phyloP scores from a whole-genome alignment of 30 jellyfish, hydroid and myxozoan genomes.

The Catostylus mosaicus region DNA sequence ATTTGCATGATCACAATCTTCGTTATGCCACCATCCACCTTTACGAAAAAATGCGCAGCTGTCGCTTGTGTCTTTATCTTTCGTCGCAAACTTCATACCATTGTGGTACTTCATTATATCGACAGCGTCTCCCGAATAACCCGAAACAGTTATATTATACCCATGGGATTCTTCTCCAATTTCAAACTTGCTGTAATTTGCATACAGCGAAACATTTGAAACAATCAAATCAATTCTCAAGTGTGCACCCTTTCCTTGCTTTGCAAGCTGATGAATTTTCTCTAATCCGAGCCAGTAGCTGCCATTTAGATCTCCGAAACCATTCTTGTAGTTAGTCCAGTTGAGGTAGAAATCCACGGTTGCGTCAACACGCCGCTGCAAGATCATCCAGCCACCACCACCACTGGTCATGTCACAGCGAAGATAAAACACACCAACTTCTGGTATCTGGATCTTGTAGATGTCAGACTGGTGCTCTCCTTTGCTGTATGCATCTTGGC shows the following conservation, averaged over 20 bases:
- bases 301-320: constrained; percentile 49
- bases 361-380: constrained; percentile 34
- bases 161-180: constrained; percentile 19
- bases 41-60: constrained; percentile 39
- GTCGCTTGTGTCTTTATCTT: constrained; percentile 49
- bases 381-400: constrained; percentile 65
- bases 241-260: constrained; percentile 27
- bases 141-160: constrained; percentile 7
- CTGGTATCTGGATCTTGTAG: background rate
- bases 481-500: background rate
- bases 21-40: background rate
- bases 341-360: constrained; percentile 20
- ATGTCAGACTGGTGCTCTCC: background rate
- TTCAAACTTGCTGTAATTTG: constrained; percentile 24
- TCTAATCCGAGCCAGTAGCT: constrained; percentile 59
- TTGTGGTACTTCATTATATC: constrained; percentile 17
- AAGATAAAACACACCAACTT: background rate
- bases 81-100: constrained; percentile 15
- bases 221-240: constrained; percentile 8
- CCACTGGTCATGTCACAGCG: constrained; percentile 49
- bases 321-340: constrained; percentile 45
- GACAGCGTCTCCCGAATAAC: constrained; percentile 20
- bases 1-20: background rate
- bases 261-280: constrained; percentile 27
- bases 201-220: background rate